phyloP scores from a whole-genome alignment of 37 sponge, comb jelly and placozoan species.

The Mnemiopsis leidyi region DNA sequence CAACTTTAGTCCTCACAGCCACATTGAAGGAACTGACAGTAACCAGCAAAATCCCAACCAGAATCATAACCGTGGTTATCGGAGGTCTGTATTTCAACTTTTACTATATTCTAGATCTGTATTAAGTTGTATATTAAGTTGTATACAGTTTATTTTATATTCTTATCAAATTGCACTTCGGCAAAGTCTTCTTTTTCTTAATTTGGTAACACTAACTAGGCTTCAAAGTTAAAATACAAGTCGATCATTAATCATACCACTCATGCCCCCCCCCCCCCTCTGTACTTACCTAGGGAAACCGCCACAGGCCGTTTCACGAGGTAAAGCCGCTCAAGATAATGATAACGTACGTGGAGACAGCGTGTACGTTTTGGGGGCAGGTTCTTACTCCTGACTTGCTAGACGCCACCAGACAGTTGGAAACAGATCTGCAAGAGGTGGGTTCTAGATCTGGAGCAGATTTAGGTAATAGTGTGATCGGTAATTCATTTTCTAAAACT shows the following conservation, averaged over 20 bases:
- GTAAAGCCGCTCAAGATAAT: background rate
- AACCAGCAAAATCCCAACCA: background rate
- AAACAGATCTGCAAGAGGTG: conserved; percentile 5
- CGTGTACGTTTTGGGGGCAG: conserved; percentile 36
- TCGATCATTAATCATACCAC: too few relatives aligned
- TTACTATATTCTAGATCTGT: too few relatives aligned
- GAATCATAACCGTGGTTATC: background rate
- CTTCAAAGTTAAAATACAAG: too few relatives aligned
- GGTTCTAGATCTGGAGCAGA: background rate
- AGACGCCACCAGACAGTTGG: background rate
- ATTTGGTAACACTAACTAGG: background rate
- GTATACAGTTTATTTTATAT: too few relatives aligned
- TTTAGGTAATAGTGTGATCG: too few relatives aligned
- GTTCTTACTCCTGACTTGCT: background rate
- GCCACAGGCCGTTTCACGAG: background rate
- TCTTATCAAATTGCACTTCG: too few relatives aligned
- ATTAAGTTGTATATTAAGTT: too few relatives aligned
- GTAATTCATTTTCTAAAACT: too few relatives aligned
- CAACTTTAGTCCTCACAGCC: background rate
- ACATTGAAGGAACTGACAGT: background rate
- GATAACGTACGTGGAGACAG: conserved; percentile 19
- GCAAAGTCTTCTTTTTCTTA: too few relatives aligned
- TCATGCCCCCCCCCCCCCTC: too few relatives aligned
- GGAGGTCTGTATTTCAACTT: too few relatives aligned
- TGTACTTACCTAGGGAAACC: background rate